phyloP scores from a whole-genome alignment of 2,113 vertebrate genomes.

The Tamias sibiricus region DNA sequence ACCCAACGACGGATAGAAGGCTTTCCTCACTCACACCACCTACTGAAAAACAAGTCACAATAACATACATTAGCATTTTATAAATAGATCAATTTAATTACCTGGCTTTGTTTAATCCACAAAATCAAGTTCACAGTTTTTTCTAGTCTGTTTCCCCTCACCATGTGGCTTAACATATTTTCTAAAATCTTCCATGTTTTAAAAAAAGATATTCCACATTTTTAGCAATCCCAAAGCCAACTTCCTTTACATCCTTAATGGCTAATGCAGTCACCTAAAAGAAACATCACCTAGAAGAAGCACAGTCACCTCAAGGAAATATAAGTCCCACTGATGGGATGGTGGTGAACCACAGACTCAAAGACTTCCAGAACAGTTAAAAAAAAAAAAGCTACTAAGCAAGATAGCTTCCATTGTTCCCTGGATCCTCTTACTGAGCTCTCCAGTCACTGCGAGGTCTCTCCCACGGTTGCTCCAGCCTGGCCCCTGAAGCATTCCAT shows the following conservation, averaged over 20 bases:
- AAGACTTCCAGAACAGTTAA: background rate
- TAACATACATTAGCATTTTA: conserved; percentile 32
- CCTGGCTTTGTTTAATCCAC: conserved; percentile 52
- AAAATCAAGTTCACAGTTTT: conserved; percentile 68
- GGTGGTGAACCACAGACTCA: background rate
- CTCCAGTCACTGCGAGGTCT: background rate
- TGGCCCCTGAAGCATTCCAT: rapidly evolving
- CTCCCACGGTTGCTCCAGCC: background rate
- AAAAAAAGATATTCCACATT: conserved; percentile 34
- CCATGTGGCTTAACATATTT: conserved; percentile 15
- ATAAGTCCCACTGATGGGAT: background rate
- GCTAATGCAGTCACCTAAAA: background rate
- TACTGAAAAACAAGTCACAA: background rate
- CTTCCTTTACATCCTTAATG: background rate
- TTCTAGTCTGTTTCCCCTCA: conserved; percentile 37
- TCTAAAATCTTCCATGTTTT: conserved; percentile 31
- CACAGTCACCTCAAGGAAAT: background rate
- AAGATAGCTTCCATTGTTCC: background rate
- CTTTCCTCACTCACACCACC: background rate
- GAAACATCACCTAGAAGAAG: conserved; percentile 19
- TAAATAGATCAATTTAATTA: conserved; percentile 74
- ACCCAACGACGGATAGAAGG: background rate
- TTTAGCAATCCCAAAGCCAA: background rate
- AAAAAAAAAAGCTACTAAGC: background rate
- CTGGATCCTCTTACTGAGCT: background rate